Base-by-base conservation (phyloP, 2,797 vertebrate species). In the Kryptopterus vitreolus region DNA sequence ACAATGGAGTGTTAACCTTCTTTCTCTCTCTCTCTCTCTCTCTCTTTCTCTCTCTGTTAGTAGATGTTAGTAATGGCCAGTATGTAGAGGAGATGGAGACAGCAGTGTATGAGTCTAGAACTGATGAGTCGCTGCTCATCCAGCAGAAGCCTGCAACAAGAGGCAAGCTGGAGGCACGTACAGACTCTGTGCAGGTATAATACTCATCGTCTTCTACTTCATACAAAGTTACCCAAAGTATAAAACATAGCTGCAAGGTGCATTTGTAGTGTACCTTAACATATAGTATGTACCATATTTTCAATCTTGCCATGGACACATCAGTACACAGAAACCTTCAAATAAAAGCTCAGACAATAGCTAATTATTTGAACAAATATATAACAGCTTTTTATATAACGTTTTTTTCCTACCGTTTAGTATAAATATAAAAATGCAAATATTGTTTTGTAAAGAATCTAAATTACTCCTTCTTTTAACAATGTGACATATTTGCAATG, bases 31-130 rank as follows among this genome's bases (percentile, higher is more conserved):
- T 79, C 15, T 59, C 2, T 78, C 13, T 78, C 29, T 76, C 31
- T 79, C 2, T 62, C 0, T 82, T 13, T 79, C 43, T 77, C 4
- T 75, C 29, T 76, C 33, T 81, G 1, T 72, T 62, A 7, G 31
- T 26, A 88, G 95, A 94, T 58, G 84, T 92, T 80, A 94, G 87
- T 77, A 96, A 95, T 87, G 94, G 95, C 81, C 90, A 88, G 68
- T 95, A 94, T 26, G 88, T 89, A 62, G 96, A 97, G 87, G 96
- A 96, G 86, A 95, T 95, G 24, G 96, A 98, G 88, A 94, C 94
- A 11, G 94, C 93, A 33, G 91, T 92, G 55, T 95, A 94, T 70
- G 94, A 96, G 88, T 88, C 92, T 68, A 95, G 93, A 81, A 92
- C 93, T 53, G 95, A 96, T 70, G 93, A 96, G 81, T 94, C 95